Evolutionary conservation across 2,888 invertebrate species (phyloP), one percentile per base, ranked within the genome.

Genomic region (Rhagophthalmus giganteus): DNA sequence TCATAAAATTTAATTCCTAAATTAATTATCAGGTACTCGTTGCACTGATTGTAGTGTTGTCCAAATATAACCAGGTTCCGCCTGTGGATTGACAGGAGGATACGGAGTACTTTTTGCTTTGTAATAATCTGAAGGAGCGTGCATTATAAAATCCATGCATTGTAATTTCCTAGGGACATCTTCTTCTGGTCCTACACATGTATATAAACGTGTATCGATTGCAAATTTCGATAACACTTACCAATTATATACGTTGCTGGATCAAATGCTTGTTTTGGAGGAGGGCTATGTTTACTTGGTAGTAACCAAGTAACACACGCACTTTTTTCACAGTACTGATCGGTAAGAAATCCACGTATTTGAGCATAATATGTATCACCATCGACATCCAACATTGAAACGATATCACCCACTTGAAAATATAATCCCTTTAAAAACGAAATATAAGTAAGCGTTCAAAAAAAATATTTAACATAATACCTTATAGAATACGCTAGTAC

Each of bases 311-410:
- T 91, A 8, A 95, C 78, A 1, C 89, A 90, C 0, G 94, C 94
- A 71, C 93, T 94, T 75, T 94, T 94, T 70, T 94, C 90, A 63
- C 93, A 91, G 72, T 91, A 95, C 71, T 93, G 91, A 72, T 96
- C 95, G 0, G 91, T 89, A 50, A 95, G 78, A 41, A 96, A 83
- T 0, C 94, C 94, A 41, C 90, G 81, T 44, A 95, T 85, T 77
- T 95, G 94, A 3, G 93, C 94, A 68, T 93, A 96, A 75, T 86
- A 96, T 14, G 85, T 81, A 54, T 84, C 85, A 39, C 88, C 86
- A 2, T 86, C 85, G 25, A 81, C 75, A 67, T 93, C 93, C 46
- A 84, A 78, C 73, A 94, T 78, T 0, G 92, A 91, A 0, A 95
- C 93, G 60, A 96, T 88, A 70, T 96, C 95, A 0, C 95, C 95